These are phyloP conservation scores for Caerostris extrusa DNA, from an alignment of 1,140 invertebrate genomes.

Conservation along the genomic window DNA sequence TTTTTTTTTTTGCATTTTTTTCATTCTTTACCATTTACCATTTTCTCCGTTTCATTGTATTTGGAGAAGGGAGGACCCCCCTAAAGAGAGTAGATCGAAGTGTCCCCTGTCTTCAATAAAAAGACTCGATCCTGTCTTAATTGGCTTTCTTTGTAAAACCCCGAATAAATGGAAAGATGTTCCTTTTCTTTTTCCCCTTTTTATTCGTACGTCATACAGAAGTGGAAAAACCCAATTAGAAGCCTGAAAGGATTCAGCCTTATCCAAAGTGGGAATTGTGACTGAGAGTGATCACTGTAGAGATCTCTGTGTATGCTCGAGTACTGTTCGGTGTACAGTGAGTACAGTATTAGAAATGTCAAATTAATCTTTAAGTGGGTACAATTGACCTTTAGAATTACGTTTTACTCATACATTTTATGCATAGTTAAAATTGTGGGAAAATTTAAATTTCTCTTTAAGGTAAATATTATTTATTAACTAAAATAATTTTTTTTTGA, in stretches of 20 bases:
- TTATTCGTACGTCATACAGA: constrained; percentile 51
- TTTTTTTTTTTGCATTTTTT: too few relatives aligned
- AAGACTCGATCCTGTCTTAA: constrained; percentile 50
- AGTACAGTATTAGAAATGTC: too few relatives aligned
- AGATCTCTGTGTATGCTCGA: neutral
- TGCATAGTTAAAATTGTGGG: too few relatives aligned
- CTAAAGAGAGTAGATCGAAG: constrained; percentile 1
- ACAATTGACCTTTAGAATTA: too few relatives aligned
- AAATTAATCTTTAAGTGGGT: too few relatives aligned
- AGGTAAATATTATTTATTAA: too few relatives aligned
- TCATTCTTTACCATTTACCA: constrained; percentile 59
- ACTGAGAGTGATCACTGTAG: constrained; percentile 12
- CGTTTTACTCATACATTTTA: too few relatives aligned
- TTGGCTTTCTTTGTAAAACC: constrained; percentile 51
- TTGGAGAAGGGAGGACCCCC: neutral
- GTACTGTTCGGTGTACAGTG: too few relatives aligned
- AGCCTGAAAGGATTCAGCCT: neutral
- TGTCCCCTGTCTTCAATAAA: neutral
- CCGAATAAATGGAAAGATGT: constrained; percentile 28
- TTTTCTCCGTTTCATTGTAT: constrained; percentile 55
- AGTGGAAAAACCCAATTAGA: constrained; percentile 64
- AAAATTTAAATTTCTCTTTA: too few relatives aligned
- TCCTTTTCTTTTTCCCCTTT: neutral
- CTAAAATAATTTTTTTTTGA: too few relatives aligned
- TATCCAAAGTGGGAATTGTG: constrained; percentile 21